Evolutionary conservation across 2,797 vertebrate genomes (phyloP).

Genomic region (Coendou prehensilis): DNA sequence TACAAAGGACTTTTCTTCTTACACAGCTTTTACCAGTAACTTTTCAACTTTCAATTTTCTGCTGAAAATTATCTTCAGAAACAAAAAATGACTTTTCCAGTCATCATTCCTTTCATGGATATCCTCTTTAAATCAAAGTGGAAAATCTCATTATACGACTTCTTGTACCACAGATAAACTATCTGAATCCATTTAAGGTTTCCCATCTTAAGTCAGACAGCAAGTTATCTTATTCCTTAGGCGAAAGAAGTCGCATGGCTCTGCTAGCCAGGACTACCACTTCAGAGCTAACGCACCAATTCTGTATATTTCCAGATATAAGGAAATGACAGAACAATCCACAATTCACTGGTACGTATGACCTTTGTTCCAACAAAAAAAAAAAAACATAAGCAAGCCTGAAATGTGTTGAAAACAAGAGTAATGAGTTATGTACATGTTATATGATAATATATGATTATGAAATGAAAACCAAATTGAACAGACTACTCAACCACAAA

Average conservation of each 20-base stretch:
- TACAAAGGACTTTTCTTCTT: conserved; percentile 50
- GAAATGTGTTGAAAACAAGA: conserved; percentile 57
- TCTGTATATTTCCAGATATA: neutral
- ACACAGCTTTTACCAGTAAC: conserved; percentile 26
- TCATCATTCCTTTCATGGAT: conserved; percentile 15
- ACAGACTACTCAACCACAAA: conserved; percentile 67
- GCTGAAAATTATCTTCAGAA: conserved; percentile 57
- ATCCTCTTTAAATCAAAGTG: conserved; percentile 56
- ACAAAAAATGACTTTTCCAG: conserved; percentile 30
- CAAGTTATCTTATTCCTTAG: neutral
- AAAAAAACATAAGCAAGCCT: conserved; percentile 64
- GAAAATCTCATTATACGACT: neutral
- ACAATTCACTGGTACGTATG: conserved; percentile 27
- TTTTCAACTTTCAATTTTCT: conserved; percentile 20
- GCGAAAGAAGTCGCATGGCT: neutral
- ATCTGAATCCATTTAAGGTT: neutral
- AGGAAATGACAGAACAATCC: neutral
- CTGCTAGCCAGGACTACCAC: neutral
- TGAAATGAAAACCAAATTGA: conserved; percentile 66
- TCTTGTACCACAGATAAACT: conserved; percentile 13
- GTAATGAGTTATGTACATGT: conserved; percentile 48
- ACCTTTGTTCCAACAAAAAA: conserved; percentile 57
- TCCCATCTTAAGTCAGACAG: neutral
- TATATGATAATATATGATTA: conserved; percentile 59
- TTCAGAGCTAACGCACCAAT: neutral